These are phyloP conservation scores for Kryptopterus vitreolus DNA, from an alignment of 2,797 vertebrate species.

Conservation along the genomic window DNA sequence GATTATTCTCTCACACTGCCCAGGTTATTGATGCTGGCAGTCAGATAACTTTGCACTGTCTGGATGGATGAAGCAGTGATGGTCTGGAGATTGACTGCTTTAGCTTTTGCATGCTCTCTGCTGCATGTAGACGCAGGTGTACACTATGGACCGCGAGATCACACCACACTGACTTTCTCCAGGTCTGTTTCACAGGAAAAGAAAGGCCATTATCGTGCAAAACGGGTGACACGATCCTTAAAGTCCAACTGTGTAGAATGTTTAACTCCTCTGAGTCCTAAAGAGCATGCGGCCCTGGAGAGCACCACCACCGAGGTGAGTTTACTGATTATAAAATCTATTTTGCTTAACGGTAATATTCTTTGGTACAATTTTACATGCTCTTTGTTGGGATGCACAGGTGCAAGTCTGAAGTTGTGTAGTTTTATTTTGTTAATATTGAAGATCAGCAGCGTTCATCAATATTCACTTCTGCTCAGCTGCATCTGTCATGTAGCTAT, in stretches of 20 bases:
- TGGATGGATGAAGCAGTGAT: neutral
- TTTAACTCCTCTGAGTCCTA: constrained; percentile 32
- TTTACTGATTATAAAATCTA: neutral
- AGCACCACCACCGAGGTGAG: constrained; percentile 53
- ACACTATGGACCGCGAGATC: constrained; percentile 2
- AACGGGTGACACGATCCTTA: constrained; percentile 33
- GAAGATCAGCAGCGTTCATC: no score
- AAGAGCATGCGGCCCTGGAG: constrained; percentile 29
- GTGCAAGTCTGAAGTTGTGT: neutral
- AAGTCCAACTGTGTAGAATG: constrained; percentile 33
- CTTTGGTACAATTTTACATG: neutral
- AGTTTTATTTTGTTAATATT: no score
- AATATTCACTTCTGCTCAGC: no score
- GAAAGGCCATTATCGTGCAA: constrained; percentile 5
- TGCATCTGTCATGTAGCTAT: neutral
- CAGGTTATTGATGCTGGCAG: neutral
- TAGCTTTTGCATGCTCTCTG: neutral
- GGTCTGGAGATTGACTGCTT: constrained; percentile 16
- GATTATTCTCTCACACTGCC: neutral
- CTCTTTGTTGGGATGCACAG: neutral
- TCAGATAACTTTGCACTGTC: neutral
- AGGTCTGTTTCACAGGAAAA: constrained; percentile 3
- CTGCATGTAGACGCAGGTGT: neutral
- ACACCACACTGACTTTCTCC: constrained; percentile 38
- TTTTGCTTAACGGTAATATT: neutral